A percentile compares a stretch with the other conserved stretches of the same genome.
Conservation (phyloP, 2,113 vertebrate genomes). For the Apistogramma diplotaenia region DNA sequence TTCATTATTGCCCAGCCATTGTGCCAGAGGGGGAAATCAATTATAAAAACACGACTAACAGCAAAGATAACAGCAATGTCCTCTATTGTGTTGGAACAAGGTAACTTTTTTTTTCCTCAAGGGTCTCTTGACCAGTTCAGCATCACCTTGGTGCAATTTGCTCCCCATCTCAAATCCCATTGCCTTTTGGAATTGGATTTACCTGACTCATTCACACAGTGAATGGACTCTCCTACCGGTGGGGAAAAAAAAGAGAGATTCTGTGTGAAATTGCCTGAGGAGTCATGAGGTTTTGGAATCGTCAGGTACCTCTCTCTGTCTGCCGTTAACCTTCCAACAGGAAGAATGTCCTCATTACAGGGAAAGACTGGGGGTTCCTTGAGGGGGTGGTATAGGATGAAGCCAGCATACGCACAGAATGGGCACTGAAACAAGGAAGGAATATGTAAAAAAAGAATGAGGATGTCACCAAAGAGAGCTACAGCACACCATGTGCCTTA, state of each 20-base stretch:
- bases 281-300: slow-evolving; percentile 66
- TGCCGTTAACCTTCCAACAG: slow-evolving; percentile 74
- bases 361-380: slow-evolving; percentile 10
- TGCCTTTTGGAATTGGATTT: slow-evolving; percentile 83
- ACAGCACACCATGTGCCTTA: background rate
- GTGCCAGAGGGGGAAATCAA: slow-evolving; percentile 77
- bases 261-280: slow-evolving; percentile 77
- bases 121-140: slow-evolving; percentile 76
- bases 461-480: background rate
- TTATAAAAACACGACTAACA: slow-evolving; percentile 81
- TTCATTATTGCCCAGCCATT: slow-evolving; percentile 75
- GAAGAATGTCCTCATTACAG: slow-evolving; percentile 77
- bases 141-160: slow-evolving; percentile 79
- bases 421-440: slow-evolving; percentile 25
- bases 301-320: slow-evolving; percentile 59
- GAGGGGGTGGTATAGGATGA: background rate
- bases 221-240: slow-evolving; percentile 73
- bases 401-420: background rate
- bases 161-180: slow-evolving; percentile 80
- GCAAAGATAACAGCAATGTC: slow-evolving; percentile 75
- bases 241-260: slow-evolving; percentile 65
- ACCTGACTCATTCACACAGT: slow-evolving; percentile 78
- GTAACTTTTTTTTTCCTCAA: slow-evolving; percentile 64
- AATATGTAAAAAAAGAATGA: slow-evolving; percentile 16
- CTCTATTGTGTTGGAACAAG: slow-evolving; percentile 69